phyloP scores from a whole-genome alignment of 2,113 vertebrate genomes.

The Nematolebias whitei region DNA sequence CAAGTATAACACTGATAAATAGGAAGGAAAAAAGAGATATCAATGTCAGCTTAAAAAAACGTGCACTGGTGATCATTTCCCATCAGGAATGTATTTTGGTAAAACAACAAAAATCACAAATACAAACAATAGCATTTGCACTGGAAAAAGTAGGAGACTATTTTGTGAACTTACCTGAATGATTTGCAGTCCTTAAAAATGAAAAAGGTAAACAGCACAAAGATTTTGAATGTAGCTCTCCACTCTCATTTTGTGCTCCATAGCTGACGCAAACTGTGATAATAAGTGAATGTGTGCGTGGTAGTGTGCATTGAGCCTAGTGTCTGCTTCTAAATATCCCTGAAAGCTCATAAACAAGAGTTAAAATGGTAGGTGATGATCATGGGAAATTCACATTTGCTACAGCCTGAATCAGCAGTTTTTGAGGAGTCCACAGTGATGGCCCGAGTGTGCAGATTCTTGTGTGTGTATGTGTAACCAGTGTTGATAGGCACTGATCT shows the following conservation, averaged over 20 bases:
- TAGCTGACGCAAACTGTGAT: constrained; percentile 42
- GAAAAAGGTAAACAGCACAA: too few relatives aligned
- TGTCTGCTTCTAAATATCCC: not conserved
- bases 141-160: too few relatives aligned
- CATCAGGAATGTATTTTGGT: too few relatives aligned
- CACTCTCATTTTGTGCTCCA: constrained; percentile 2
- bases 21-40: too few relatives aligned
- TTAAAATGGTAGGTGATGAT: too few relatives aligned
- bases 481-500: constrained; percentile 76
- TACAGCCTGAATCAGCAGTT: not conserved
- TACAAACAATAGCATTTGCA: too few relatives aligned
- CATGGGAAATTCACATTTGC: not conserved
- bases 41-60: too few relatives aligned
- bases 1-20: too few relatives aligned
- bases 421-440: constrained; percentile 10
- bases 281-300: constrained; percentile 6
- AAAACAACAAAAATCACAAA: too few relatives aligned
- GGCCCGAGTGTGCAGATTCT: constrained; percentile 12
- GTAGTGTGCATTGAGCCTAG: not conserved
- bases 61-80: too few relatives aligned
- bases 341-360: not conserved
- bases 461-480: constrained; percentile 25
- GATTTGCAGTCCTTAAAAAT: too few relatives aligned
- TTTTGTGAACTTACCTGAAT: too few relatives aligned
- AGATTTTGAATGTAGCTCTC: constrained; percentile 7